Base-by-base conservation (phyloP, 2,888 invertebrate genomes). In the Callyntrura sp. region DNA sequence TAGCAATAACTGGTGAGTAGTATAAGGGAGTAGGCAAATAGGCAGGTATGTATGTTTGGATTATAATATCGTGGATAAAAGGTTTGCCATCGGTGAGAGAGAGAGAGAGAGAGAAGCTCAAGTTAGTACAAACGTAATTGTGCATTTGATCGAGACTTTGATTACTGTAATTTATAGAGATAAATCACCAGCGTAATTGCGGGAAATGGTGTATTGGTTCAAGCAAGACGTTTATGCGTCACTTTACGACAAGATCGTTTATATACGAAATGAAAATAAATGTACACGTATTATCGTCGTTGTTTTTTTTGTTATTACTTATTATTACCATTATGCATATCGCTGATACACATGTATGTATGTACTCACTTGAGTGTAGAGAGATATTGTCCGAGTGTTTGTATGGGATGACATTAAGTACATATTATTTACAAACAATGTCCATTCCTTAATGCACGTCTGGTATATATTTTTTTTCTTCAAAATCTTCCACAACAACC, bases 121-220 rank as follows among this genome's bases (percentile, higher is more conserved):
- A 73, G 35, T 60, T 60, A 14, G 70, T 82, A 51, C 8, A 83
- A 68, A 86, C 85, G 90, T 92, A 93, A 93, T 92, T 90, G 92
- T 92, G 91, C 87, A 90, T 88, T 92, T 92, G 93, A 92, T 92
- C 91, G 91, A 90, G 90, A 92, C 91, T 90, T 89, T 93, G 93
- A 93, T 93, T 93, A 93, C 91, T 91, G 91, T 93, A 93, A 93
- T 93, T 93, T 92, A 91, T 92, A 91, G 92, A 91, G 91, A 93
- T 93, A 93, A 93, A 93, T 93, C 93, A 93, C 91, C 90, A 62
- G 90, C 86, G 89, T 93, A 93, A 93, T 93, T 93, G 92, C 92
- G 91, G 88, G 78, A 90, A 91, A 90, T 85, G 43, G 82, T 81
- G 82, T 81, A 81, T 82, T 82, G 82, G 81, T 88, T 82, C 70